Conservation (phyloP, 2,888 invertebrate genomes). For the Noctua janthina region DNA sequence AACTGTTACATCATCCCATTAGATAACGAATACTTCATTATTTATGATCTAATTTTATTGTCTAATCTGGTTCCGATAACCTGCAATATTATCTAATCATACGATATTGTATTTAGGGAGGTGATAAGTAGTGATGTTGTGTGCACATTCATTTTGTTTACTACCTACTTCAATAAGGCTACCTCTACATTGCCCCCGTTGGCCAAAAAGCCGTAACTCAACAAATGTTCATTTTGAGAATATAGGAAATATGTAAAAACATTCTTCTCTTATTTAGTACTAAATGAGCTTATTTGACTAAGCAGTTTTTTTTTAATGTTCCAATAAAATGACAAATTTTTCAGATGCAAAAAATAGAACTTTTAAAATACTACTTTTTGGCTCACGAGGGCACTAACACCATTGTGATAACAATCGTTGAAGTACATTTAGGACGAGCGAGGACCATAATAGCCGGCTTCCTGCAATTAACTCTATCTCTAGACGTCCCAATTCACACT, state of each 20-base stretch:
- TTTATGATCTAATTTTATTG: conserved; percentile 59
- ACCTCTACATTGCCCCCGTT: not conserved
- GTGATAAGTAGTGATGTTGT: conserved; percentile 36
- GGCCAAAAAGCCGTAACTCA: not conserved
- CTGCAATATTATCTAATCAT: conserved; percentile 58
- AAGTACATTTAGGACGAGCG: conserved; percentile 44
- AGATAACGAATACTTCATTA: conserved; percentile 51
- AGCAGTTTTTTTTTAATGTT: not conserved
- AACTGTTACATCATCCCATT: conserved; percentile 51
- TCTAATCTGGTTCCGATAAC: conserved; percentile 52
- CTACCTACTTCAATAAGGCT: not conserved
- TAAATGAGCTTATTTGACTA: not conserved
- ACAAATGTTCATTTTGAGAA: not conserved
- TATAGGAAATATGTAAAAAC: not conserved
- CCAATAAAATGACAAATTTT: not conserved
- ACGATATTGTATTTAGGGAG: conserved; percentile 49
- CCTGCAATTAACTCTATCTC: conserved; percentile 56
- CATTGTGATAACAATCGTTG: conserved; percentile 39
- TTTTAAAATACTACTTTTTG: not conserved
- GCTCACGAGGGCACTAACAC: not conserved
- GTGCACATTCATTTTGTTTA: conserved; percentile 29
- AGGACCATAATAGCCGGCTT: conserved; percentile 46
- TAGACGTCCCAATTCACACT: conserved; percentile 49
- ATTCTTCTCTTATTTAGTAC: not conserved
- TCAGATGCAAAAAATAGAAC: not conserved